Evolutionary conservation across 2,797 vertebrate species (phyloP), one percentile per base, ranked within the genome.

Genomic region (Chromis chromis): DNA sequence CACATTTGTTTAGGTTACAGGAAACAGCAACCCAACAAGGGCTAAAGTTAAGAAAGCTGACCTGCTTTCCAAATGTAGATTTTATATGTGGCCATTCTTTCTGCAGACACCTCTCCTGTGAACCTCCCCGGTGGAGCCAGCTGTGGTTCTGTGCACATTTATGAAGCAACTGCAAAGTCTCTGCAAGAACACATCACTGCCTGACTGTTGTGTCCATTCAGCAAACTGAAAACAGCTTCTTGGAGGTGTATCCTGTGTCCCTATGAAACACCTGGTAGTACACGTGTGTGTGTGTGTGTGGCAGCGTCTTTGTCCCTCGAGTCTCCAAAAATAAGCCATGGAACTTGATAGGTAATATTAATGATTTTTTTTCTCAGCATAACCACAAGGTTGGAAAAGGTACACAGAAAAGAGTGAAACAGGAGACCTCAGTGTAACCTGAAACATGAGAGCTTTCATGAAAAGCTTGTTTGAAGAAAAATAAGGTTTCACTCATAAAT

Each of bases 121-220:
- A 77, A 54, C 19, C 48, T 33, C 59, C 22, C 58, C 46, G n/a
- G 52, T 25, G 65, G 11, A 44, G 21, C 65, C 58, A 76, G 40
- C 44, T 70, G 68, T 68, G 40, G 24, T 11, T 70, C 36, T 59
- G 61, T 66, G 53, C 74, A 75, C 27, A 70, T 83, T 84, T 62
- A 69, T 61, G 66, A 76, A 44, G 53, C 65, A 61, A 40, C 54
- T 80, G 82, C 28, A 72, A 62, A 65, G 19, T 50, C 31, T 66
- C 42, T 42, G 62, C 42, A 65, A 65, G 33, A 77, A 56, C 65
- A 48, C 58, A 72, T 72, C 57, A 68, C 42, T 12, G 4, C 25
- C 27, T 53, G 22, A 65, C 63, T 53, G 58, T 82, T 89, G 60
- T 82, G 76, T 81, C 42, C 31, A 72, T 16, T 85, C 90, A 89